A percentile compares a stretch with the other conserved stretches of the same genome.
Conservation (phyloP, 2,797 vertebrate genomes). For the Discoglossus pictus region DNA sequence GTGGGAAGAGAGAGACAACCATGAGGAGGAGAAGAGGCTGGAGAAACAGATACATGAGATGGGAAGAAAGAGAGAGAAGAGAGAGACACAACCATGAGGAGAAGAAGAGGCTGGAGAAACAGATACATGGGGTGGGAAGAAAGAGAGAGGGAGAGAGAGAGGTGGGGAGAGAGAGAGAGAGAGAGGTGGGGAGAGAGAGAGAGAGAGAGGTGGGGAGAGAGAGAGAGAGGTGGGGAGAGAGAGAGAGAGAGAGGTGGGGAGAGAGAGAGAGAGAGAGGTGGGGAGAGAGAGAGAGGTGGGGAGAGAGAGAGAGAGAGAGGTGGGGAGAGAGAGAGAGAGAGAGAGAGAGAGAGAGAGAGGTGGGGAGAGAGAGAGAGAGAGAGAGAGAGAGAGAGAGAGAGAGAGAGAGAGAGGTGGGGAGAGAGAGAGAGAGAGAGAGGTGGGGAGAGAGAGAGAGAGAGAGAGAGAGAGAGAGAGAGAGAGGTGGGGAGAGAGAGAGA, state of each 20-base stretch:
- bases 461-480: neutral
- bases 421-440: neutral
- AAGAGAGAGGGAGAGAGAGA: neutral
- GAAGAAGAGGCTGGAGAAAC: no score
- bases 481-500: neutral
- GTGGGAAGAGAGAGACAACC: neutral
- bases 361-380: neutral
- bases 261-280: neutral
- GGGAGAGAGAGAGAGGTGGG: neutral
- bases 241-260: neutral
- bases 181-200: neutral
- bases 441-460: neutral
- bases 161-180: neutral
- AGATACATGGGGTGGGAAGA: neutral
- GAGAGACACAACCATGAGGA: no score
- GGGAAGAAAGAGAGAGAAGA: neutral
- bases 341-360: neutral
- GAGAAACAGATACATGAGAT: no score
- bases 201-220: no score
- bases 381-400: neutral
- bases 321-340: neutral
- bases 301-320: neutral
- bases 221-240: neutral
- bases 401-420: neutral
- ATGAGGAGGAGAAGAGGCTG: no score